Conservation (phyloP, 1,140 invertebrate species). For the Melitaea cinxia region DNA sequence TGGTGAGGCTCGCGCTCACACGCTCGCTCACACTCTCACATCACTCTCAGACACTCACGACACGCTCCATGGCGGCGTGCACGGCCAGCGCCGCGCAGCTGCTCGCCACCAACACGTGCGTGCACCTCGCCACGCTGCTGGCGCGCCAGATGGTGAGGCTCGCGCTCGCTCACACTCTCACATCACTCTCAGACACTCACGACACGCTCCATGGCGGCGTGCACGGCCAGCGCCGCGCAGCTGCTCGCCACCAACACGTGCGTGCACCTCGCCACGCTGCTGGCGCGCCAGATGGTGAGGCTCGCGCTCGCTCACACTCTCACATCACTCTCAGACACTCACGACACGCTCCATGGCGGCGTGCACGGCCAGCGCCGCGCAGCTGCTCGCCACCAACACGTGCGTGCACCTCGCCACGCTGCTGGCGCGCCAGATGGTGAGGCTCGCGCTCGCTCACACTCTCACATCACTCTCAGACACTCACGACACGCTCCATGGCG, state of each 20-base stretch:
- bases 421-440: conserved; percentile 54
- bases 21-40: too few relatives aligned
- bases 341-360: too few relatives aligned
- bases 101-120: conserved; percentile 43
- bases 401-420: conserved; percentile 51
- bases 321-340: too few relatives aligned
- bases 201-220: too few relatives aligned
- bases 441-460: too few relatives aligned
- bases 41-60: too few relatives aligned
- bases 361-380: conserved; percentile 42
- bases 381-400: conserved; percentile 46
- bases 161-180: too few relatives aligned
- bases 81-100: conserved; percentile 42
- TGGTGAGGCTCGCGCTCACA: too few relatives aligned
- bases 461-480: too few relatives aligned
- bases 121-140: conserved; percentile 53
- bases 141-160: conserved; percentile 54
- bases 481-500: too few relatives aligned
- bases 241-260: conserved; percentile 45
- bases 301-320: too few relatives aligned
- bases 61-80: conserved; percentile 42
- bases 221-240: conserved; percentile 40
- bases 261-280: conserved; percentile 51
- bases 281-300: conserved; percentile 56
- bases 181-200: too few relatives aligned